A percentile compares a stretch with the other conserved stretches of the same genome.
phyloP scores from a whole-genome alignment of 2,888 invertebrate species.

The Octonoba sinensis region DNA sequence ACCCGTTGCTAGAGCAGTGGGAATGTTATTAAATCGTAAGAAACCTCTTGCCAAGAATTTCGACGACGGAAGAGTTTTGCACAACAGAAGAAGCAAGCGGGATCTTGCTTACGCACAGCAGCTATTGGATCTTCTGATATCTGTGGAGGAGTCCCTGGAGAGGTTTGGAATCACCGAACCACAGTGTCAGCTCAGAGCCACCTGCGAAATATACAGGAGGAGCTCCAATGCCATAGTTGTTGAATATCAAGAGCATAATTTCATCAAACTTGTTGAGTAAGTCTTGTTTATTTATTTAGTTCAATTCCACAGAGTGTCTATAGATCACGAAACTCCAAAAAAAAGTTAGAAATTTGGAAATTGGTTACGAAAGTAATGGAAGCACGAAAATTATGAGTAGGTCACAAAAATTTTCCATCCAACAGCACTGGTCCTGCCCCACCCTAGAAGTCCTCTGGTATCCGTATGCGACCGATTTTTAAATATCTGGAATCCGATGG shows the following conservation, averaged over 20 bases:
- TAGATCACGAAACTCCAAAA: background rate
- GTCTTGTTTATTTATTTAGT: background rate
- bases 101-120: constrained; percentile 46
- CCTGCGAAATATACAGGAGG: constrained; percentile 63
- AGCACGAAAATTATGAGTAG: too few species aligned
- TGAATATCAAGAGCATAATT: constrained; percentile 18
- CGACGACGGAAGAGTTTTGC: constrained; percentile 27
- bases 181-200: constrained; percentile 64
- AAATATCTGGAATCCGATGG: too few species aligned
- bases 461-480: too few species aligned
- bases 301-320: background rate
- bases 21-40: constrained; percentile 21
- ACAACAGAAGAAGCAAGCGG: constrained; percentile 8
- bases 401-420: too few species aligned
- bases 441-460: too few species aligned
- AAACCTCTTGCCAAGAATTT: constrained; percentile 12
- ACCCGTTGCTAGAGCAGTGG: constrained; percentile 42
- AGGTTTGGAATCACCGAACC: constrained; percentile 64
- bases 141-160: constrained; percentile 40
- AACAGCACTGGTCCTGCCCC: too few species aligned
- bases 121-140: constrained; percentile 35
- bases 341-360: too few species aligned
- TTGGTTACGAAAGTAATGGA: too few species aligned
- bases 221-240: constrained; percentile 8
- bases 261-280: constrained; percentile 52